Evolutionary conservation across 2,888 invertebrate genomes (phyloP), one percentile per base, ranked within the genome.

Genomic region (Aquatica leii): DNA sequence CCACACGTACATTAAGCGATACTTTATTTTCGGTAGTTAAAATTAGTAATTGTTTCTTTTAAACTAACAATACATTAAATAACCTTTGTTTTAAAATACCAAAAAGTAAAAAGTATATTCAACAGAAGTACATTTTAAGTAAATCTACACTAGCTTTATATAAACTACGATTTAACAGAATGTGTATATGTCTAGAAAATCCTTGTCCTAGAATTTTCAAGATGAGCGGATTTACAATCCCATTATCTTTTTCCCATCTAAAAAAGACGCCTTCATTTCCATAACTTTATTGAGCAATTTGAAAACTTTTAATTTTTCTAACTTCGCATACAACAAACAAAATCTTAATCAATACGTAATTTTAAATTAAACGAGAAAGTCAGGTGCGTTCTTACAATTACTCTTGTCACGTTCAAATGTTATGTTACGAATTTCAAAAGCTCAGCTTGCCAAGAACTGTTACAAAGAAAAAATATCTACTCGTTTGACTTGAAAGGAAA

Each of bases 371-470:
- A 54, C 52, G 62, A 49, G 55, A 52, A 50, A 43, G 12, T 15
- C 24, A 15, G 49, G 40, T 40, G 59, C 59, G 51, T 51, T 66
- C 41, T 41, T 51, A 60, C 66, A 69, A 69, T 68, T 68, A 68
- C 63, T 62, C 69, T 57, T 59, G 69, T 69, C 69, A 69, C 69
- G 69, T 69, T 60, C 69, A 66, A 69, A 57, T 65, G 67, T 68
- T 70, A 69, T 68, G 69, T 70, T 63, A 58, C 66, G 66, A 70
- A 68, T 70, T 70, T 70, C 66, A 67, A 67, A 68, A 69, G 64
- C 64, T 66, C 57, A 52, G 63, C 61, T 58, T 59, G 58, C 59
- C 48, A 52, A 59, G 54, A 62, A 64, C 62, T 50, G 54, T 54
- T 61, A 50, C 64, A 64, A 55, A 66, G 63, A 68, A 68, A 66